Base-by-base conservation (phyloP, 2,888 invertebrate genomes). In the Standfussiana lucernea region DNA sequence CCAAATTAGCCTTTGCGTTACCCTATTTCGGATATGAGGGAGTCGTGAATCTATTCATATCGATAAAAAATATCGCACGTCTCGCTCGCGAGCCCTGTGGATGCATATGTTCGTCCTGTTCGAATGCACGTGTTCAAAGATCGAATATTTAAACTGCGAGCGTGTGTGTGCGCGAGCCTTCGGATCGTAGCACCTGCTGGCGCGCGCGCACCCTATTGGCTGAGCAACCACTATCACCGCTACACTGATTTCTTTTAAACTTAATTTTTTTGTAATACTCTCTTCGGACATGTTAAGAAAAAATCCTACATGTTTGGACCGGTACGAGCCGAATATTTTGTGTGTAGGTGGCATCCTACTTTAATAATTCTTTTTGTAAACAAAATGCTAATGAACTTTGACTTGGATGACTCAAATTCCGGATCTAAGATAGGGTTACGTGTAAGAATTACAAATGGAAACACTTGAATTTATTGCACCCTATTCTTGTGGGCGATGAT, bases 1-100 rank as follows among this genome's bases (percentile, higher is more conserved):
- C 96, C 97, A 97, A 97, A 97, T 97, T 97, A 97, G 96, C 96
- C 96, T 96, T 97, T 96, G 96, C 96, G 96, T 97, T 97, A 97
- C 97, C 97, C 97, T 96, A 96, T 97, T 96, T 97, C 95, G 96
- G 95, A 96, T 96, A 96, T 95, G 96, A 95, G 95, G 96, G 96
- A 96, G 95, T 96, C 95, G 95, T 96, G 97, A 96, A 96, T 96
- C 96, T 96, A 96, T 96, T 95, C 96, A 95, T 93, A 92, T 93
- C 92, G 90, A 95, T 95, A 97, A 96, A 96, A 96, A 96, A 95
- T 94, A 92, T 95, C 87, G 72, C 84, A 86, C 81, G 83, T 97
- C 97, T 91, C 93, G 82, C 89, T 96, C 93, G 80, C 82, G 75
- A 89, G 76, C 83, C 83, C 71, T 87, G 45, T 53, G 42, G 74